Percentiles rank a stretch among this genome's conserved stretches.
Evolutionary conservation across 2,888 invertebrate genomes (phyloP).

Genomic region (Lepidochrysops patricia): DNA sequence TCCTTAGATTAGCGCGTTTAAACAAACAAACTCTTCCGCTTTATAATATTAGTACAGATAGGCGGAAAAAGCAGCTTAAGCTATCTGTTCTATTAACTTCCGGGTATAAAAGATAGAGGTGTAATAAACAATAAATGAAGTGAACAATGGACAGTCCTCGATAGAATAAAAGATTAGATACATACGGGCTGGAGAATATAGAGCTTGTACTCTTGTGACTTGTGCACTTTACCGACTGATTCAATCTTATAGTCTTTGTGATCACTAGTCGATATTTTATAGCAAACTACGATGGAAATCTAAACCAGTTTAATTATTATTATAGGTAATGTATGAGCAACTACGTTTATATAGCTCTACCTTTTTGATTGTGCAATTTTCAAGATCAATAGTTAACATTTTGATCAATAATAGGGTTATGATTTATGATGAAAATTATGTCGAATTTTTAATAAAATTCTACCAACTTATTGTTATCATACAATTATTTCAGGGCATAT

Average conservation of each 20-base stretch:
- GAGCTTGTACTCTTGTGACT: background rate
- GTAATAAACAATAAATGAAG: background rate
- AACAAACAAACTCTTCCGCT: too few relatives aligned
- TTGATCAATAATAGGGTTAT: background rate
- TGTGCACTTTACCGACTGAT: background rate
- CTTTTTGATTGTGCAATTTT: too few relatives aligned
- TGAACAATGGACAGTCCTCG: background rate
- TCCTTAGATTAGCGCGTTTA: too few relatives aligned
- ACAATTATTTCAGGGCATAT: background rate
- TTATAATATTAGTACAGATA: background rate
- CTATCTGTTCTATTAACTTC: background rate
- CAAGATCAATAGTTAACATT: too few relatives aligned
- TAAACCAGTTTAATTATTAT: too few relatives aligned
- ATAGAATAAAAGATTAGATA: too few relatives aligned
- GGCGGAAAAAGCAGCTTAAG: background rate
- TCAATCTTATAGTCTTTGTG: background rate
- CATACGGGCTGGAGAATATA: background rate
- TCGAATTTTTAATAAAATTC: background rate
- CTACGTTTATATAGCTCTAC: too few relatives aligned
- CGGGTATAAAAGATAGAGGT: background rate
- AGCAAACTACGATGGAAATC: too few relatives aligned
- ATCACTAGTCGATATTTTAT: background rate
- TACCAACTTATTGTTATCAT: background rate
- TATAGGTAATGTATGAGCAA: too few relatives aligned
- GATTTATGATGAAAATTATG: background rate